Percentiles rank a stretch among this genome's conserved stretches.
phyloP scores from a whole-genome alignment of 2,888 invertebrate species.

The Listrodromus nycthemerus region DNA sequence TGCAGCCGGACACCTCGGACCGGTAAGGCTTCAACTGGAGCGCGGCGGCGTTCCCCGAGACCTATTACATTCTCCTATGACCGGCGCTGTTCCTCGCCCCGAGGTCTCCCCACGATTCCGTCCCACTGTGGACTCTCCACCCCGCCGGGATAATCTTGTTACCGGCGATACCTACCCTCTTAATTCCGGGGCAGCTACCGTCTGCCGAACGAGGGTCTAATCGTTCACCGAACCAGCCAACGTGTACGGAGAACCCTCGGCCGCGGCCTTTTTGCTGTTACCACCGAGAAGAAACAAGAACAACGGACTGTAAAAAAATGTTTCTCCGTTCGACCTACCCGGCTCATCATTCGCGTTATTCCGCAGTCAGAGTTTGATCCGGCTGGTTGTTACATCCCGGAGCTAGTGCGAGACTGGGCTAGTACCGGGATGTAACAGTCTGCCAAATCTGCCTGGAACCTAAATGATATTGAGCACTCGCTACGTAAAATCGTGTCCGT shows the following conservation, averaged over 20 bases:
- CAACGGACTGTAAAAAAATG: no score
- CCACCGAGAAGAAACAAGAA: not conserved
- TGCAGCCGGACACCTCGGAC: slow-evolving; percentile 69
- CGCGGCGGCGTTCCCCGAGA: slow-evolving; percentile 71
- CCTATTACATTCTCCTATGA: slow-evolving; percentile 38
- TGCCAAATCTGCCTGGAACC: no score
- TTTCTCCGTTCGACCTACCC: no score
- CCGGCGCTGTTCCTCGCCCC: slow-evolving; percentile 38
- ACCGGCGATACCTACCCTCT: slow-evolving; percentile 77
- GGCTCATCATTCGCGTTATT: no score
- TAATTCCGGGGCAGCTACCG: slow-evolving; percentile 64
- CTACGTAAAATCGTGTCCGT: no score
- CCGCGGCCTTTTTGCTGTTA: not conserved
- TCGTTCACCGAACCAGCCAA: slow-evolving; percentile 62
- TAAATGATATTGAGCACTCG: no score
- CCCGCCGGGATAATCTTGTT: slow-evolving; percentile 81
- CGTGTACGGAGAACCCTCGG: slow-evolving; percentile 31
- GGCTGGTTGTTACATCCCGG: no score
- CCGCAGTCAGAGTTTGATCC: no score
- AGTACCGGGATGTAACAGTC: no score
- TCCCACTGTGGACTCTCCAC: slow-evolving; percentile 45
- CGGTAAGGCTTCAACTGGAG: slow-evolving; percentile 81
- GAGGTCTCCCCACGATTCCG: slow-evolving; percentile 23
- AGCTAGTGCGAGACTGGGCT: no score
- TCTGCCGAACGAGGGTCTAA: slow-evolving; percentile 58